A percentile compares a stretch with the other conserved stretches of the same genome.
phyloP scores from a whole-genome alignment of 2,888 invertebrate genomes.

The Hemicrepidius hirtus region DNA sequence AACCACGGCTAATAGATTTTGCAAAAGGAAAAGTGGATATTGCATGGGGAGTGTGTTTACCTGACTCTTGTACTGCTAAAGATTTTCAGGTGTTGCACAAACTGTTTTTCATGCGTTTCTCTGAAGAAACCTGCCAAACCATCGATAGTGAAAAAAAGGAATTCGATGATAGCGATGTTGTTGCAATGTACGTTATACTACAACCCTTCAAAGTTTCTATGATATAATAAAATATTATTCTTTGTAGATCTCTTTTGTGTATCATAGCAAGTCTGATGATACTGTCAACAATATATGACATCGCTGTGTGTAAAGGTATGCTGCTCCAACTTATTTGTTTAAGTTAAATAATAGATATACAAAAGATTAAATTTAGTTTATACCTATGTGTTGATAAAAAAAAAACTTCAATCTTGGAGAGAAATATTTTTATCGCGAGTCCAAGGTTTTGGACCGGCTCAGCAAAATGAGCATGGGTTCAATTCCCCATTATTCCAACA shows the following conservation, averaged over 20 bases:
- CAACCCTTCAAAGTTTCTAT: not conserved
- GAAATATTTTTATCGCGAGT: too few relatives aligned
- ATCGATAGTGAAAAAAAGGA: not conserved
- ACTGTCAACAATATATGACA: constrained; percentile 24
- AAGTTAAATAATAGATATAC: not conserved
- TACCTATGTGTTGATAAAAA: too few relatives aligned
- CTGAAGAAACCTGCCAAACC: constrained; percentile 40
- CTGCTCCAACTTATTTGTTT: not conserved
- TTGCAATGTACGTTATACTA: constrained; percentile 27
- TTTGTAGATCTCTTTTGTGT: constrained; percentile 31
- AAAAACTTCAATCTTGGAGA: too few relatives aligned
- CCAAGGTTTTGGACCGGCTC: too few relatives aligned
- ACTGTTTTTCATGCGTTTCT: constrained; percentile 20
- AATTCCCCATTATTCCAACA: too few relatives aligned
- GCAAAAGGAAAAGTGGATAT: not conserved
- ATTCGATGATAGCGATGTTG: constrained; percentile 28
- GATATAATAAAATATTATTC: not conserved
- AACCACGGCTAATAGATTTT: not conserved
- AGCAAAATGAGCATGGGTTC: too few relatives aligned
- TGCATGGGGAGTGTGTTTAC: constrained; percentile 44
- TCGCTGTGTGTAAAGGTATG: not conserved
- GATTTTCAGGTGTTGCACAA: constrained; percentile 30
- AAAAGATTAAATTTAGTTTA: too few relatives aligned
- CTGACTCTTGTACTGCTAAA: constrained; percentile 32
- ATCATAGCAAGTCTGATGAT: constrained; percentile 4